These are phyloP conservation scores for Neoaliturus tenellus DNA, from an alignment of 2,888 invertebrate species.

Conservation along the genomic window DNA sequence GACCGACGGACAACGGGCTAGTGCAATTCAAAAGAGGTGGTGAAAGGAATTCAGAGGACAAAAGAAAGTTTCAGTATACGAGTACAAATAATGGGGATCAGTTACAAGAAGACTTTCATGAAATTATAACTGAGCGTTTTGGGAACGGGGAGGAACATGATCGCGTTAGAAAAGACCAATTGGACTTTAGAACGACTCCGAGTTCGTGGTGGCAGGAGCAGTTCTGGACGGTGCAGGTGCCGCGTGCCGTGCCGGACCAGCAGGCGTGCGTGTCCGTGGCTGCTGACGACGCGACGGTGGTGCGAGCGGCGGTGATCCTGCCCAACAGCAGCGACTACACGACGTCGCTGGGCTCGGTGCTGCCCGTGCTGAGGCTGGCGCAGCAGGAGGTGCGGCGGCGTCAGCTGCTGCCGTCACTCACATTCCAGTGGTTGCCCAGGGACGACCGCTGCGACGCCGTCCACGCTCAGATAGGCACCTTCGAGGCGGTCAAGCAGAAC, in stretches of 20 bases:
- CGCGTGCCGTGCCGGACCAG: not conserved
- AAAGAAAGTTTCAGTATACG: not conserved
- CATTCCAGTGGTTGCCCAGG: conserved; percentile 78
- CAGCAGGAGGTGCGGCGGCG: conserved; percentile 74
- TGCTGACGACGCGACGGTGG: not conserved
- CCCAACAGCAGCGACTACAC: conserved; percentile 63
- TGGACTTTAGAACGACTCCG: not conserved
- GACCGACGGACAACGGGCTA: not conserved
- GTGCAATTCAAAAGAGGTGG: not conserved
- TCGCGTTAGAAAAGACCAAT: not conserved
- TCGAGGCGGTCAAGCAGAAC: conserved; percentile 82
- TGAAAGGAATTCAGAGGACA: not conserved
- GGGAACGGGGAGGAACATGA: not conserved
- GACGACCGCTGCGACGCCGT: conserved; percentile 86
- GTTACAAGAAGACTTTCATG: not conserved
- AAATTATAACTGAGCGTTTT: not conserved
- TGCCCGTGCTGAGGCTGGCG: conserved; percentile 79
- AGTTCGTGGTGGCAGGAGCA: not conserved
- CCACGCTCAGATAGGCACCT: conserved; percentile 82
- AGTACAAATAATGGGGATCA: not conserved
- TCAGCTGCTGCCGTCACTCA: conserved; percentile 77
- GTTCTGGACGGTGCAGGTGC: not conserved
- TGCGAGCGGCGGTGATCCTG: conserved; percentile 64
- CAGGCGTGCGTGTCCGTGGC: not conserved
- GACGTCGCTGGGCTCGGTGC: conserved; percentile 73